A percentile compares a stretch with the other conserved stretches of the same genome.
Conservation (phyloP, 2,888 invertebrate genomes). For the Acrobeloides nanus region DNA sequence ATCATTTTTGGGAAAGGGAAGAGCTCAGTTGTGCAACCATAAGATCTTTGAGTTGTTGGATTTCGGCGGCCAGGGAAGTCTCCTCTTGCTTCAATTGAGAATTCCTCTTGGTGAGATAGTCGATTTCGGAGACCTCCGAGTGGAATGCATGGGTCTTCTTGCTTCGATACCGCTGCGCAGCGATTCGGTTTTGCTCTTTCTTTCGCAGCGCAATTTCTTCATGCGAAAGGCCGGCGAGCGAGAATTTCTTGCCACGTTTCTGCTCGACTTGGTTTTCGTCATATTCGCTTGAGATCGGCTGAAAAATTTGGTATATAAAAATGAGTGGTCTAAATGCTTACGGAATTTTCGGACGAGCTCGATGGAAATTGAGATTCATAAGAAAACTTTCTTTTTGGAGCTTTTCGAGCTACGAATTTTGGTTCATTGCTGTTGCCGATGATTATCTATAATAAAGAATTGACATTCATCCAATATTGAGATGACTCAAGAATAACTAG, state of each 20-base stretch:
- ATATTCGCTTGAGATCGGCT: too few relatives aligned
- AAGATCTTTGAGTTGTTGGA: conserved; percentile 23
- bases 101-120: conserved; percentile 29
- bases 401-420: neutral
- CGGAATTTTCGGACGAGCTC: conserved; percentile 3
- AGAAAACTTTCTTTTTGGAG: neutral
- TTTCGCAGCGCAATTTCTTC: conserved; percentile 45
- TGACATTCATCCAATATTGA: too few relatives aligned
- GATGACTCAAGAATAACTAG: too few relatives aligned
- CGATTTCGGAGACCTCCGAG: conserved; percentile 20
- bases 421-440: too few relatives aligned
- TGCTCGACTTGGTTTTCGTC: too few relatives aligned
- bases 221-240: conserved; percentile 29
- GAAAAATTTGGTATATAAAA: too few relatives aligned
- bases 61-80: conserved; percentile 30
- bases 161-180: conserved; percentile 40
- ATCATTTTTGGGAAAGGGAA: conserved; percentile 2
- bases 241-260: conserved; percentile 31
- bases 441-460: too few relatives aligned
- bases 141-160: conserved; percentile 18
- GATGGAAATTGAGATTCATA: neutral
- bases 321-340: too few relatives aligned
- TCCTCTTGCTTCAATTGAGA: conserved; percentile 34
- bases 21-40: too few relatives aligned
- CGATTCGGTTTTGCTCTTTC: conserved; percentile 46